A percentile compares a stretch with the other conserved stretches of the same genome.
Conservation (phyloP, 1,140 invertebrate genomes). For the Lamellibrachia luymesi region DNA sequence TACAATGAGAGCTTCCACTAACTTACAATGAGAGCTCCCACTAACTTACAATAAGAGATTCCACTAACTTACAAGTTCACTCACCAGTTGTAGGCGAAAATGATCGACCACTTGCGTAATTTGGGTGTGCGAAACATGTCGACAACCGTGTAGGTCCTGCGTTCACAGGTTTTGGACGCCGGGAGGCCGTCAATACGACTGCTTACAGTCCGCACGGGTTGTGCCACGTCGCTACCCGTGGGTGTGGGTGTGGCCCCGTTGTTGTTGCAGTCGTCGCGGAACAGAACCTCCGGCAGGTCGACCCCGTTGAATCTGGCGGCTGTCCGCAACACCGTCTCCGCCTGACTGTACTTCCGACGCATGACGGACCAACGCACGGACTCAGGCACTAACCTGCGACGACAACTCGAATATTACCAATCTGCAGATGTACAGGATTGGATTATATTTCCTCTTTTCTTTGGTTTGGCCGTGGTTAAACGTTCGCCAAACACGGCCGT, state of each 20-base stretch:
- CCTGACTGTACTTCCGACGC: background rate
- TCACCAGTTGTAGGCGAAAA: constrained; percentile 72
- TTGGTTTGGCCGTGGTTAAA: too few species aligned
- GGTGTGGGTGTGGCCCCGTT: background rate
- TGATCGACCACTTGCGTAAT: constrained; percentile 69
- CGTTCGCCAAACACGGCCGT: too few species aligned
- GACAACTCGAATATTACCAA: background rate
- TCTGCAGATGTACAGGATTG: too few species aligned
- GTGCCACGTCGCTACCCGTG: too few species aligned
- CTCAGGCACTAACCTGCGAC: constrained; percentile 35
- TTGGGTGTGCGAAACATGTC: constrained; percentile 69
- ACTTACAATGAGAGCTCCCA: too few species aligned
- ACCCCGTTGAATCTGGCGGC: background rate
- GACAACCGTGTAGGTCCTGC: constrained; percentile 34
- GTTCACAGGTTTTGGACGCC: background rate
- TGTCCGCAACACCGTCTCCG: constrained; percentile 6
- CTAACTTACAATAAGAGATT: background rate
- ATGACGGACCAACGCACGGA: constrained; percentile 3
- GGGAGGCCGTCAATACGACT: background rate
- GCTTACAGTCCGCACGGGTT: background rate
- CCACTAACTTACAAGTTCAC: background rate
- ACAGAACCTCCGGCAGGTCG: background rate
- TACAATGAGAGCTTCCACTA: too few species aligned
- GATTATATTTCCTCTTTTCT: too few species aligned
- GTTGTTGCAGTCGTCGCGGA: background rate